Evolutionary conservation across 1,140 invertebrate genomes (phyloP), one percentile per base, ranked within the genome.

Genomic region (Papilio machaon): DNA sequence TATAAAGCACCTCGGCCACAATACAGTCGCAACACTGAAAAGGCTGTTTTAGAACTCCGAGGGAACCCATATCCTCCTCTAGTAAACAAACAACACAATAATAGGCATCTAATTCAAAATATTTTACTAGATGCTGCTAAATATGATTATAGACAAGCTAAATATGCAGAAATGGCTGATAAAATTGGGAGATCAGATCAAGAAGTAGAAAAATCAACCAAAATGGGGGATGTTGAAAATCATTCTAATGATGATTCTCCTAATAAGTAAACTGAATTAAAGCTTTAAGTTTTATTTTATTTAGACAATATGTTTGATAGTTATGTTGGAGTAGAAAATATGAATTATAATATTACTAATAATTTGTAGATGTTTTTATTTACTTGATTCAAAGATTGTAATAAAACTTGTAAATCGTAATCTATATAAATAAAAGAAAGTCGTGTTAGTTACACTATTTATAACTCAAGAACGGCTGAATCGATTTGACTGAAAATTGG

Each of bases 31-130:
- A 89, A 89, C 67, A 87, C 91, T 81, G 95, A 95, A 38, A 92
- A 95, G 79, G 96, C 96, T 58, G 95, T 99, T 76, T 92, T 99
- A 76, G 98, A 99, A 95, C 94, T 99, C 5, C 96, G 96, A 95
- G 98, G 97, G 91, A 96, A 96, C 92, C 96, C 96, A 6, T 97
- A 95, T 87, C 97, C 97, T 52, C 85, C 95, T 7, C 88, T 97
- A 38, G 82, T 89, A n/a, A 94, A 94, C 13, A 95, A 96, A 88
- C 91, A 92, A 60, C 85, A 87, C 43, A 92, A 94, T 54, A 97
- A 97, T 87, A 95, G 95, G 84, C 95, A 95, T 89, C 91, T 97
- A n/a, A 95, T 97, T 80, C 97, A 97, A 86, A 97, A 97, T 92
- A 94, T 97, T 30, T 86, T 97, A 9, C 90, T 97, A 79, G 96